phyloP scores from a whole-genome alignment of 2,113 vertebrate genomes.

The Oreotrochilus melanogaster region DNA sequence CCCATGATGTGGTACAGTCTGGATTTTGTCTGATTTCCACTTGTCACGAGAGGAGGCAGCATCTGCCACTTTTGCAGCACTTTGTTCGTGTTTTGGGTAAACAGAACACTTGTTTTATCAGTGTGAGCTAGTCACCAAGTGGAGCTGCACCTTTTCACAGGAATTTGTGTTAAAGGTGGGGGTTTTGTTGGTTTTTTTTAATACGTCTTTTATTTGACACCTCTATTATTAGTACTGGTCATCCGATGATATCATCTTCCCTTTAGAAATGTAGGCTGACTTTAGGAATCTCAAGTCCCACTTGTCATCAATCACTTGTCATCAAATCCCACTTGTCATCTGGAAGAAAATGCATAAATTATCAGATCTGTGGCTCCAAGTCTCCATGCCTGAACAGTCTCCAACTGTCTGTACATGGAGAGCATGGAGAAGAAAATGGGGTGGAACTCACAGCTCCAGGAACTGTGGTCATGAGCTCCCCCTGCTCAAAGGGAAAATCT shows the following conservation, averaged over 20 bases:
- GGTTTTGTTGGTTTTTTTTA: neutral
- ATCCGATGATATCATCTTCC: neutral
- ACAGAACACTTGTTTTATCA: neutral
- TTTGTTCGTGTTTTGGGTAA: neutral
- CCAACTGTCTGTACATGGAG: neutral
- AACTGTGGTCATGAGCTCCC: neutral
- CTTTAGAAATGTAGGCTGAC: neutral
- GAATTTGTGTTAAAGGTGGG: neutral
- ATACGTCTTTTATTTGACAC: neutral
- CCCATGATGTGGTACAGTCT: neutral
- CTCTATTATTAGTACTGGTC: neutral
- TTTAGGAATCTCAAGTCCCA: neutral
- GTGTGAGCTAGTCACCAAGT: neutral
- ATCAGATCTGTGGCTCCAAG: neutral
- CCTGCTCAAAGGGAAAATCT: neutral
- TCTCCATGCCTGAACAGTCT: neutral
- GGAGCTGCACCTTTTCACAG: neutral
- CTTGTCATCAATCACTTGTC: neutral
- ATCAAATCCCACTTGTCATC: neutral
- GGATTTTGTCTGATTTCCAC: conserved; percentile 3
- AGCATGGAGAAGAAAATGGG: neutral
- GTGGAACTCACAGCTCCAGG: neutral
- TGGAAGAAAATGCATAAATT: neutral
- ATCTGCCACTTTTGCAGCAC: conserved; percentile 2
- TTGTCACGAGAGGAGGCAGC: neutral